phyloP scores from a whole-genome alignment of 2,113 vertebrate genomes.

The Turnix velox region DNA sequence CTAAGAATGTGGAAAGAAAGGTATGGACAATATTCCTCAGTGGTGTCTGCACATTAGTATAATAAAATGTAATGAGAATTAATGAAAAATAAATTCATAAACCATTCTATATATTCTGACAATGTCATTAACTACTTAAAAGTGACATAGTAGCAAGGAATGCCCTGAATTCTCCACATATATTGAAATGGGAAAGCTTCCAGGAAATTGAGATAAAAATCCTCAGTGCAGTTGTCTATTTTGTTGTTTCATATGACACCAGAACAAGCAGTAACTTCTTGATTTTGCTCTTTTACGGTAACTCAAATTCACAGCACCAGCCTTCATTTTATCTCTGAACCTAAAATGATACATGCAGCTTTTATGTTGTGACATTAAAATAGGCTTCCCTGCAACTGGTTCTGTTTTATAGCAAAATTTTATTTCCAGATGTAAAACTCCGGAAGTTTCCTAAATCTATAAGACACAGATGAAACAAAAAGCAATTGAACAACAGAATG shows the following conservation, averaged over 20 bases:
- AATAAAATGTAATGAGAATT: neutral
- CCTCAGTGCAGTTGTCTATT: neutral
- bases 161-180: neutral
- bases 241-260: neutral
- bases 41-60: neutral
- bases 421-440: conserved; percentile 35
- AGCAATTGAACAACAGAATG: neutral
- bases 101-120: neutral
- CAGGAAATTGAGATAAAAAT: neutral
- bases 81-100: neutral
- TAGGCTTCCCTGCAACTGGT: conserved; percentile 14
- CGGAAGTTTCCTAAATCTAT: conserved; percentile 11
- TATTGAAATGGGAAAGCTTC: neutral
- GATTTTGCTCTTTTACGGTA: neutral
- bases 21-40: neutral
- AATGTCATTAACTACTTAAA: neutral
- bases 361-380: conserved; percentile 41
- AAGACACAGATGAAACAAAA: neutral
- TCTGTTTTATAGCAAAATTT: conserved; percentile 10
- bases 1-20: neutral
- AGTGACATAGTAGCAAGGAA: neutral
- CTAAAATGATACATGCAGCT: conserved; percentile 29
- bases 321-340: conserved; percentile 7
- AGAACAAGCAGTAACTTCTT: neutral
- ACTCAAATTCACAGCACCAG: neutral